Conservation (phyloP, 2,113 vertebrate genomes). For the Mormyrus iriodes region DNA sequence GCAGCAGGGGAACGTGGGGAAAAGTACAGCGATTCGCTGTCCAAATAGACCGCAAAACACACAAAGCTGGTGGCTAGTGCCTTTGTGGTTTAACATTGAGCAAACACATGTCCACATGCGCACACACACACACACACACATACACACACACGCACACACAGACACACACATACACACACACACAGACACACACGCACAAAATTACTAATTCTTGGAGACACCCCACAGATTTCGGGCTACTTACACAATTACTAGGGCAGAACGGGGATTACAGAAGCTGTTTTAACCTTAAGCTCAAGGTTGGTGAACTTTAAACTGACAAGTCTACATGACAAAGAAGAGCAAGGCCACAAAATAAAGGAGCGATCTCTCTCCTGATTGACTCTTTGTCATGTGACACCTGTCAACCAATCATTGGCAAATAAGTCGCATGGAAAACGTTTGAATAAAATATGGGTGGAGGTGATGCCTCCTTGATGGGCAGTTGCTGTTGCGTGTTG, state of each 20-base stretch:
- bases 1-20: background rate
- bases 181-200: background rate
- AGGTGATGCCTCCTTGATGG: background rate
- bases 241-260: background rate
- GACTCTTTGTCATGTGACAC: background rate
- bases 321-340: background rate
- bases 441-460: background rate
- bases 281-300: background rate
- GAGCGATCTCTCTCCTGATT: background rate
- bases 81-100: background rate
- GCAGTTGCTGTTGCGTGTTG: background rate
- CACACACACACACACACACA: background rate
- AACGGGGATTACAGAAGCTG: background rate
- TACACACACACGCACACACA: background rate
- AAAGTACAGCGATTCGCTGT: background rate
- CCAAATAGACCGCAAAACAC: background rate
- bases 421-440: background rate
- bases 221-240: background rate
- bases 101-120: background rate
- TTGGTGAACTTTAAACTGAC: background rate
- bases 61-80: background rate
- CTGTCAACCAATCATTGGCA: background rate
- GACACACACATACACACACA: too few relatives aligned
- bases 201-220: background rate
- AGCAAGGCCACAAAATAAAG: background rate